Conservation (phyloP, 1,140 invertebrate genomes). For the Drosophila obscura region DNA sequence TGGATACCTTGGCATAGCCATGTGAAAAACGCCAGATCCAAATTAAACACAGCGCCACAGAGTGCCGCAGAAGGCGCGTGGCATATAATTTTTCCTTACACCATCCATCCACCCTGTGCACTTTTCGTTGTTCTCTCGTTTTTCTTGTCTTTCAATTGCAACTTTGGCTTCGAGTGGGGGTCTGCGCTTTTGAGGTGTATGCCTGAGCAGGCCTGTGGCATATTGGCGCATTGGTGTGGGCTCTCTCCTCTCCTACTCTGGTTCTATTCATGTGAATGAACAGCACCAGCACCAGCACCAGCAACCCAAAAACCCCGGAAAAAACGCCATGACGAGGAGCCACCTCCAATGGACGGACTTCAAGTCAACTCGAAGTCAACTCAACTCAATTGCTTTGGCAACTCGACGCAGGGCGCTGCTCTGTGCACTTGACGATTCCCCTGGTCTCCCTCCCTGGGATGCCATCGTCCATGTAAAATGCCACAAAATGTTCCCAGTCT, state of each 20-base stretch:
- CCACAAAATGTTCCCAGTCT: conserved; percentile 8
- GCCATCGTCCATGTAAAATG: conserved; percentile 28
- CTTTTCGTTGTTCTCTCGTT: too few species aligned
- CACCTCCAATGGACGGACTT: not conserved
- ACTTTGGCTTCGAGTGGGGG: conserved; percentile 13
- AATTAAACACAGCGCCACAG: conserved; percentile 31
- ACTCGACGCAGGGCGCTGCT: conserved; percentile 44
- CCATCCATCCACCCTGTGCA: not conserved
- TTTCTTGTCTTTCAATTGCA: too few species aligned
- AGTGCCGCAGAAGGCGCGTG: not conserved
- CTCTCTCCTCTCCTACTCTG: too few species aligned
- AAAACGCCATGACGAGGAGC: too few species aligned
- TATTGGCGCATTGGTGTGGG: too few species aligned
- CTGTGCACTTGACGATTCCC: conserved; percentile 49
- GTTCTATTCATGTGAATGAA: too few species aligned
- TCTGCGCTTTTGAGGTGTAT: conserved; percentile 7
- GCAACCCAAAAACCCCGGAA: too few species aligned
- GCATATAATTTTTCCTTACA: conserved; percentile 38
- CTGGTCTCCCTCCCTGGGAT: conserved; percentile 14
- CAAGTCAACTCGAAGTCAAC: conserved; percentile 15
- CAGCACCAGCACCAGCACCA: too few species aligned
- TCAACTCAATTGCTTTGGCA: conserved; percentile 59
- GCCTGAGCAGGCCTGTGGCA: too few species aligned
- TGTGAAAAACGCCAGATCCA: conserved; percentile 46
- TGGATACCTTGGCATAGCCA: conserved; percentile 33